Percentiles rank a stretch among this genome's conserved stretches.
Evolutionary conservation across 2,888 invertebrate genomes (phyloP).

Genomic region (Dinocampus coccinellae): DNA sequence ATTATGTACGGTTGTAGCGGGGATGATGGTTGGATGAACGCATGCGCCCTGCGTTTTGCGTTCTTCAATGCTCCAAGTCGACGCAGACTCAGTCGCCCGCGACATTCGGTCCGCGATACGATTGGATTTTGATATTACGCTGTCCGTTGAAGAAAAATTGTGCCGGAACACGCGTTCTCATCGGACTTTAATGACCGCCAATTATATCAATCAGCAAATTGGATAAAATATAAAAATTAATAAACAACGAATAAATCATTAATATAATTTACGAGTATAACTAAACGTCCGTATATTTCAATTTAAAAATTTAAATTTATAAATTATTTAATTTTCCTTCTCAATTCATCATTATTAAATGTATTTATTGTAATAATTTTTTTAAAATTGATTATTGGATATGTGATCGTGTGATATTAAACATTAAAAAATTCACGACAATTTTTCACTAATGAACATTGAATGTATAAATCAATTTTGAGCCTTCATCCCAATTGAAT

Average conservation of each 20-base stretch:
- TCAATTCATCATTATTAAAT: too few relatives aligned
- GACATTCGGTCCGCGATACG: conserved; percentile 68
- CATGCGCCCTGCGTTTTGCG: conserved; percentile 63
- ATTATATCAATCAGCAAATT: conserved; percentile 4
- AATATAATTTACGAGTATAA: too few relatives aligned
- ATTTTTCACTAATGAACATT: too few relatives aligned
- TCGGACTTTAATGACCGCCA: conserved; percentile 17
- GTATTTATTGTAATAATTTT: too few relatives aligned
- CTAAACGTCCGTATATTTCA: too few relatives aligned
- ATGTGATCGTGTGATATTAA: too few relatives aligned
- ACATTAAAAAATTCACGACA: too few relatives aligned
- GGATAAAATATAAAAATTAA: background rate
- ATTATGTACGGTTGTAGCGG: conserved; percentile 44
- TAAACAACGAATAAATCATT: background rate
- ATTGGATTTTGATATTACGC: conserved; percentile 51
- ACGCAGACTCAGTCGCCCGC: conserved; percentile 67
- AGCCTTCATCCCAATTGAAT: too few relatives aligned
- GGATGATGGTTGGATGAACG: conserved; percentile 54
- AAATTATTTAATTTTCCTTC: too few relatives aligned
- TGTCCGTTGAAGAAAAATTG: conserved; percentile 47
- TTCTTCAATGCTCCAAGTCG: conserved; percentile 58
- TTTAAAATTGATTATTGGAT: too few relatives aligned
- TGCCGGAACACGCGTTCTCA: conserved; percentile 48
- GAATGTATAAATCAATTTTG: too few relatives aligned
- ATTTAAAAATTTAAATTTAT: too few relatives aligned